phyloP scores from a whole-genome alignment of 2,888 invertebrate genomes.

The Mantis religiosa region DNA sequence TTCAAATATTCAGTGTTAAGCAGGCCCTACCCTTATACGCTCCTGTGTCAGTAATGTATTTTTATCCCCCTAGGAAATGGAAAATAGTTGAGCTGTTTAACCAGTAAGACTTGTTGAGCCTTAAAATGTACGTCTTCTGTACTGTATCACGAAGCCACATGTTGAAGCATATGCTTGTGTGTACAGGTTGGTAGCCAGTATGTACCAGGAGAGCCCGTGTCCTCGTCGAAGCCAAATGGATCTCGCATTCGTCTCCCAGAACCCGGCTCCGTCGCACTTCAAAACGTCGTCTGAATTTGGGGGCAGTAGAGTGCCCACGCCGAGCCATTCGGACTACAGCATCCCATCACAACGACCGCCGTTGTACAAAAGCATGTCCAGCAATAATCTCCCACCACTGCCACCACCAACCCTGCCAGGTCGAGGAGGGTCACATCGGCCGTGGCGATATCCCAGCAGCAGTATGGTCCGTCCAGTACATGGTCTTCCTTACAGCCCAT shows the following conservation, averaged over 20 bases:
- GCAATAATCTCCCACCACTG: not conserved
- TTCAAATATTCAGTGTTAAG: no score
- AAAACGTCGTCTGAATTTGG: not conserved
- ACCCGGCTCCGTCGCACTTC: not conserved
- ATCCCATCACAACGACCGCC: not conserved
- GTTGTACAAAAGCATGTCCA: slow-evolving; percentile 1
- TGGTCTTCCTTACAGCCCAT: not conserved
- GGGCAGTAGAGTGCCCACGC: not conserved
- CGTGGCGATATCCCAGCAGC: not conserved
- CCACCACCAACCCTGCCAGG: not conserved
- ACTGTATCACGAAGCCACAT: no score
- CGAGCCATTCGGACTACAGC: not conserved
- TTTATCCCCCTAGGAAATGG: no score
- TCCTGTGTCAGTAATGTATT: no score
- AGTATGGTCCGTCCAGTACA: not conserved
- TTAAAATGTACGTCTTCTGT: no score
- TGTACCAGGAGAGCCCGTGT: not conserved
- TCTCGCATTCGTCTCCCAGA: not conserved
- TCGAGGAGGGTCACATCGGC: not conserved
- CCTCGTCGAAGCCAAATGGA: slow-evolving; percentile 2
- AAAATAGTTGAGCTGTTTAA: no score
- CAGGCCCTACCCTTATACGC: no score
- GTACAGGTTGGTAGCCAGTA: not conserved
- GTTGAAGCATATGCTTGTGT: not conserved
- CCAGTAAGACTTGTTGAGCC: no score